A percentile compares a stretch with the other conserved stretches of the same genome.
Evolutionary conservation across 1,140 invertebrate species (phyloP).

Genomic region (Orchestia grillus): DNA sequence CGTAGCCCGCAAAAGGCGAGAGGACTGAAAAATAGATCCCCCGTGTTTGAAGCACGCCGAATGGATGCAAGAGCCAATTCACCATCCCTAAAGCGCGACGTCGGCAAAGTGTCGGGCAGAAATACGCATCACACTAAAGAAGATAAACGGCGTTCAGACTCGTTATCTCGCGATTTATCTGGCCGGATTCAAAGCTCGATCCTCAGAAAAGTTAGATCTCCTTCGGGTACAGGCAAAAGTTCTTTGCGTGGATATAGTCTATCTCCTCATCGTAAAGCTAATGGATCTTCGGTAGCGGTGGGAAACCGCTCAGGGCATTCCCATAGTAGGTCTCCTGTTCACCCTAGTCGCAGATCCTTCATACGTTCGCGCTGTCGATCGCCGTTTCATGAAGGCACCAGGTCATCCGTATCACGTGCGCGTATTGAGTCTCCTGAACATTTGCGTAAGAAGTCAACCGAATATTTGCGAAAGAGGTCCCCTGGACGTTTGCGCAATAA

Average conservation of each 20-base stretch:
- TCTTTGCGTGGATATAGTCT: neutral
- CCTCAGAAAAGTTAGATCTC: neutral
- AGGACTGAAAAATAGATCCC: neutral
- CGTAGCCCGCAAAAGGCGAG: neutral
- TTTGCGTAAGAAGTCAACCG: neutral
- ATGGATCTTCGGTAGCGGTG: neutral
- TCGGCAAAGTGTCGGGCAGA: neutral
- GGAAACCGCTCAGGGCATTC: neutral
- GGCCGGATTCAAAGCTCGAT: neutral
- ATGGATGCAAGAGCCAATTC: neutral
- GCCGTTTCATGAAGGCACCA: neutral
- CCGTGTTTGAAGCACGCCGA: neutral
- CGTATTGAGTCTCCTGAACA: neutral
- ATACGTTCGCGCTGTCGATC: neutral
- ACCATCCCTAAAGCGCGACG: neutral
- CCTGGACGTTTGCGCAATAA: neutral
- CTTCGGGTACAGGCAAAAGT: neutral
- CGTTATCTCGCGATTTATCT: neutral
- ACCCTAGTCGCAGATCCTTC: neutral
- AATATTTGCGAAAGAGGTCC: neutral
- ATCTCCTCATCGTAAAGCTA: neutral
- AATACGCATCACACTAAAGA: neutral
- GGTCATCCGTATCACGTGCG: neutral
- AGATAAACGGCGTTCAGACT: neutral
- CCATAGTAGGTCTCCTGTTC: neutral